Evolutionary conservation across 2,888 invertebrate species (phyloP).

Genomic region (Caenorhabditis plicata): DNA sequence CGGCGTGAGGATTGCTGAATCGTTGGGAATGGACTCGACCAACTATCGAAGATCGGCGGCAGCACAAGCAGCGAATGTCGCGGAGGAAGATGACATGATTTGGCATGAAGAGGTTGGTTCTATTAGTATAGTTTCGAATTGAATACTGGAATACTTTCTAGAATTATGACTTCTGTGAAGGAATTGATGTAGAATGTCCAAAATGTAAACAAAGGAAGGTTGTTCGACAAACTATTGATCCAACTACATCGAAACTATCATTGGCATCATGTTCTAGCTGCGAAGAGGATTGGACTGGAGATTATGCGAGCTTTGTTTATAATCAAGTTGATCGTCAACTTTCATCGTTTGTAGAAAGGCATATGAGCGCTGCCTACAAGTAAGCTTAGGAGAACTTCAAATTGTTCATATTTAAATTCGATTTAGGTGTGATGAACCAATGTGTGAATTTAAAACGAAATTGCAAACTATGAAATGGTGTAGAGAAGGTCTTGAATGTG

Average conservation of each 20-base stretch:
- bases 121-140: not conserved
- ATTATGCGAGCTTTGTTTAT: slow-evolving; percentile 7
- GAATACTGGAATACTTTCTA: slow-evolving; percentile 1
- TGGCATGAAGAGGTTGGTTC: slow-evolving; percentile 20
- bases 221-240: slow-evolving; percentile 24
- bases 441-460: slow-evolving; percentile 37
- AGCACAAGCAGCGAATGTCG: slow-evolving; percentile 21
- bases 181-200: slow-evolving; percentile 15
- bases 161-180: slow-evolving; percentile 29
- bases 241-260: slow-evolving; percentile 13
- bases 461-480: slow-evolving; percentile 33
- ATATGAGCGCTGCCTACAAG: slow-evolving; percentile 20
- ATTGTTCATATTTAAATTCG: not conserved
- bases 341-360: slow-evolving; percentile 23
- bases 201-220: slow-evolving; percentile 17
- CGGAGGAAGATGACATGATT: slow-evolving; percentile 30
- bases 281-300: slow-evolving; percentile 5
- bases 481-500: slow-evolving; percentile 50
- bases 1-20: slow-evolving; percentile 83
- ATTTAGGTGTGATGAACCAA: slow-evolving; percentile 51
- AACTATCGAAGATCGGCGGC: slow-evolving; percentile 40
- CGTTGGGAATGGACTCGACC: slow-evolving; percentile 41
- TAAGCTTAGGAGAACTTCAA: slow-evolving; percentile 1
- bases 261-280: slow-evolving; percentile 31
- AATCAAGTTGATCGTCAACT: slow-evolving; percentile 29